Conservation (phyloP, 2,888 invertebrate species). For the Bhutanitis thaidina region DNA sequence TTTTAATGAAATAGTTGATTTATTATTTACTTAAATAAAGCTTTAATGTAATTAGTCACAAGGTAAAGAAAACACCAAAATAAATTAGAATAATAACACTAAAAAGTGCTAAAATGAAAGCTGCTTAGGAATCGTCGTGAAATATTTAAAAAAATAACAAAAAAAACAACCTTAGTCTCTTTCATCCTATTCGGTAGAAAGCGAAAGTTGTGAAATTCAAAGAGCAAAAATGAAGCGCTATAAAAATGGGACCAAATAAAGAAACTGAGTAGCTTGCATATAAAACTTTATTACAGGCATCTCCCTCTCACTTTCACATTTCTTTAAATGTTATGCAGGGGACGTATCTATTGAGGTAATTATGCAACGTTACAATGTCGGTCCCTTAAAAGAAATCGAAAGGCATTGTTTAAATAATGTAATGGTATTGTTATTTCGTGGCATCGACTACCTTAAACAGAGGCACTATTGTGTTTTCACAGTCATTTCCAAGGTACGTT, state of each 20-base stretch:
- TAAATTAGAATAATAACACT: not conserved
- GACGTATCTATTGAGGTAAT: slow-evolving; percentile 27
- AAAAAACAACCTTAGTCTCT: slow-evolving; percentile 29
- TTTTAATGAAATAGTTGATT: too few species aligned
- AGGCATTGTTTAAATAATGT: slow-evolving; percentile 24
- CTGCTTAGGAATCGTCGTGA: not conserved
- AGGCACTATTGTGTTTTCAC: slow-evolving; percentile 10
- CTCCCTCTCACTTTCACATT: slow-evolving; percentile 56
- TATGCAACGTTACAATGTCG: slow-evolving; percentile 32
- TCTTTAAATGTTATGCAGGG: slow-evolving; percentile 33
- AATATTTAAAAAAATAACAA: slow-evolving; percentile 28
- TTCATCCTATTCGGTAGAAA: slow-evolving; percentile 26
- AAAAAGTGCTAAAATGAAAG: not conserved
- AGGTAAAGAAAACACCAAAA: too few species aligned
- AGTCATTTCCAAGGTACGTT: not conserved
- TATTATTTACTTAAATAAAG: too few species aligned
- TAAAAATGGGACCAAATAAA: slow-evolving; percentile 43
- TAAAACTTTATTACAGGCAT: slow-evolving; percentile 39
- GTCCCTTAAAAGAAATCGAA: slow-evolving; percentile 25
- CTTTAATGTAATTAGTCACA: too few species aligned
- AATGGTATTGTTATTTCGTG: slow-evolving; percentile 5
- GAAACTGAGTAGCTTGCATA: slow-evolving; percentile 45
- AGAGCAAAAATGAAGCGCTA: slow-evolving; percentile 27
- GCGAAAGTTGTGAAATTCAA: slow-evolving; percentile 30
- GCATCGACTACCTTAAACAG: slow-evolving; percentile 5